A percentile compares a stretch with the other conserved stretches of the same genome.
phyloP scores from a whole-genome alignment of 2,113 vertebrate species.

The Tenebrosternarchus preto region DNA sequence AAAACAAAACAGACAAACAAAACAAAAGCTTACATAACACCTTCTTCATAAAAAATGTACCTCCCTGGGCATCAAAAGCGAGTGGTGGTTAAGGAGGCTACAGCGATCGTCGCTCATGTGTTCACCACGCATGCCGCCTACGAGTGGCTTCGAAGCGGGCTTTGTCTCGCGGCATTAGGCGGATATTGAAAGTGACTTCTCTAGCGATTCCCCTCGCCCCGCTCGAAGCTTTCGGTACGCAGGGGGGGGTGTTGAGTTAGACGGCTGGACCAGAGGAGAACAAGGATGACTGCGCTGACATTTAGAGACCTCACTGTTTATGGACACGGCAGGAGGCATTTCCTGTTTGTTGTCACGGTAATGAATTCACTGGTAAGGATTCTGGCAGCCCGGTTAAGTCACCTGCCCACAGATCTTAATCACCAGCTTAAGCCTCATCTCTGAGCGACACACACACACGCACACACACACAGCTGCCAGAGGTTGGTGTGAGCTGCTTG shows the following conservation, averaged over 20 bases:
- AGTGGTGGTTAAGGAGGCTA: too few species aligned
- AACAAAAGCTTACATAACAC: not conserved
- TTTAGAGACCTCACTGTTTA: constrained; percentile 52
- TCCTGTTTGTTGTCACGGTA: constrained; percentile 58
- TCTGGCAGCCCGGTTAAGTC: constrained; percentile 54
- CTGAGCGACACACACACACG: constrained; percentile 26
- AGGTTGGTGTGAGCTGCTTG: not conserved
- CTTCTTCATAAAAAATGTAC: not conserved
- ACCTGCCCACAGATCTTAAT: constrained; percentile 65
- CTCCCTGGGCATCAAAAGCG: too few species aligned
- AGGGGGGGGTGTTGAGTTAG: constrained; percentile 40
- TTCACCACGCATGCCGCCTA: not conserved
- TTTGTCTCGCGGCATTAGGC: constrained; percentile 6
- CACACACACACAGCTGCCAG: constrained; percentile 27
- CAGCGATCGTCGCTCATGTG: not conserved
- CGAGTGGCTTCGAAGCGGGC: not conserved
- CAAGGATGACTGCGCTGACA: constrained; percentile 53
- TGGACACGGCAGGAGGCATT: constrained; percentile 55
- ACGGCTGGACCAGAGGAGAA: constrained; percentile 45
- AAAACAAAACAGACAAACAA: too few species aligned
- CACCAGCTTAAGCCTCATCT: constrained; percentile 49
- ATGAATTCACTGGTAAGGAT: constrained; percentile 52
- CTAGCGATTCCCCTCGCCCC: constrained; percentile 21
- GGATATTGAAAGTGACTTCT: constrained; percentile 36
- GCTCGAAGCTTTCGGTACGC: constrained; percentile 27